Evolutionary conservation across 2,797 vertebrate species (phyloP).

Genomic region (Apogon talboti): DNA sequence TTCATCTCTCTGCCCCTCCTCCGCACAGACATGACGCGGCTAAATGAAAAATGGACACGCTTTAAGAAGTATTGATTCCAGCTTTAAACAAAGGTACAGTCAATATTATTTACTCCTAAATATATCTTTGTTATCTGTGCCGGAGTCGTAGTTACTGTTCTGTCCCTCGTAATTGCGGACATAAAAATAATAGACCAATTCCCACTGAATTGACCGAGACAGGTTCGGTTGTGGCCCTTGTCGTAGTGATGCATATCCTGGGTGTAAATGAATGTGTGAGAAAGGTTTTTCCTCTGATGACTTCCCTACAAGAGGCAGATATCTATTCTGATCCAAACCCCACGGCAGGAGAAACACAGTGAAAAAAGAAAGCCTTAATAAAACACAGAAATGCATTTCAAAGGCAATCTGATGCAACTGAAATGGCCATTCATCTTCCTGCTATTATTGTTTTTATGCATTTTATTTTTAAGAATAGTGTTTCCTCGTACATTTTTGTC

Average conservation of each 20-base stretch:
- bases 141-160: slow-evolving; percentile 80
- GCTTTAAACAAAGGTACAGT: slow-evolving; percentile 91
- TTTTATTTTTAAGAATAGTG: slow-evolving; percentile 7
- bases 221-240: slow-evolving; percentile 72
- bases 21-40: slow-evolving; percentile 84
- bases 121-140: slow-evolving; percentile 90
- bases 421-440: slow-evolving; percentile 37
- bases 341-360: slow-evolving; percentile 2
- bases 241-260: slow-evolving; percentile 81
- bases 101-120: slow-evolving; percentile 91
- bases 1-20: slow-evolving; percentile 85
- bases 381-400: slow-evolving; percentile 26
- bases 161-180: slow-evolving; percentile 86
- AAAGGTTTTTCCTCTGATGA: slow-evolving; percentile 63
- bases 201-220: slow-evolving; percentile 82
- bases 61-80: slow-evolving; percentile 90
- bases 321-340: slow-evolving; percentile 31
- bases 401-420: slow-evolving; percentile 21
- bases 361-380: neutral
- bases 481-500: slow-evolving; percentile 28
- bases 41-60: slow-evolving; percentile 90
- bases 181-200: slow-evolving; percentile 89
- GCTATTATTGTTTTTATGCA: slow-evolving; percentile 16
- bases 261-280: slow-evolving; percentile 72
- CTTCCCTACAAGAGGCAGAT: slow-evolving; percentile 33